A percentile compares a stretch with the other conserved stretches of the same genome.
Evolutionary conservation across 2,113 vertebrate genomes (phyloP).

Genomic region (Rhineura floridana): DNA sequence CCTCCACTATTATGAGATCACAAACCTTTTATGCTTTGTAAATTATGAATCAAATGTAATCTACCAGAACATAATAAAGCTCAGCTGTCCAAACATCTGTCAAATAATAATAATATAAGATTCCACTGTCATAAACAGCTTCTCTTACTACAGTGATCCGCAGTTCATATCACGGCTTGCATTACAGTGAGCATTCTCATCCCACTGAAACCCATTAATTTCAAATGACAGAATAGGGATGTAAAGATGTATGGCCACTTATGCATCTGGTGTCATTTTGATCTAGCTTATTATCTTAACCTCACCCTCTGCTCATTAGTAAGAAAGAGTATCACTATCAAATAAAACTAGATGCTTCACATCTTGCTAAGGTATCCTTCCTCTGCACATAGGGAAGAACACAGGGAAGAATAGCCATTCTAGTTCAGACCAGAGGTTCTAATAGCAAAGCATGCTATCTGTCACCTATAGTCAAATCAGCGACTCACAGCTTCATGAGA

Average conservation of each 20-base stretch:
- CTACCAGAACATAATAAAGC: not conserved
- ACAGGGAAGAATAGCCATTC: not conserved
- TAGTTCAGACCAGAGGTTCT: not conserved
- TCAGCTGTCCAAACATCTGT: not conserved
- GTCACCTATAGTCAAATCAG: not conserved
- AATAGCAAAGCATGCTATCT: not conserved
- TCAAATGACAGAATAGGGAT: not conserved
- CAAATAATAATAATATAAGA: rapidly evolving
- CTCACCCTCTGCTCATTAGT: not conserved
- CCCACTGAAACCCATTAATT: rapidly evolving
- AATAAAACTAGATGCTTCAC: not conserved
- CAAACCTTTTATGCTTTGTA: constrained; percentile 33
- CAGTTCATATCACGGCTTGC: rapidly evolving
- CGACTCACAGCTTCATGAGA: not conserved
- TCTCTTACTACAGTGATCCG: rapidly evolving
- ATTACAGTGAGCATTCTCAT: not conserved
- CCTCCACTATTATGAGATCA: constrained; percentile 23
- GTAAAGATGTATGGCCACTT: not conserved
- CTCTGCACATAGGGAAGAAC: not conserved
- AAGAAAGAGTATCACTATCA: not conserved
- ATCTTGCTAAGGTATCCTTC: not conserved
- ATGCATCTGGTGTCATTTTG: not conserved
- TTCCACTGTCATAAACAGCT: rapidly evolving
- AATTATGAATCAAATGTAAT: not conserved
- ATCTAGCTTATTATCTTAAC: not conserved